Evolutionary conservation across 2,888 invertebrate genomes (phyloP), one percentile per base, ranked within the genome.

Genomic region (Podabrus alpinus): DNA sequence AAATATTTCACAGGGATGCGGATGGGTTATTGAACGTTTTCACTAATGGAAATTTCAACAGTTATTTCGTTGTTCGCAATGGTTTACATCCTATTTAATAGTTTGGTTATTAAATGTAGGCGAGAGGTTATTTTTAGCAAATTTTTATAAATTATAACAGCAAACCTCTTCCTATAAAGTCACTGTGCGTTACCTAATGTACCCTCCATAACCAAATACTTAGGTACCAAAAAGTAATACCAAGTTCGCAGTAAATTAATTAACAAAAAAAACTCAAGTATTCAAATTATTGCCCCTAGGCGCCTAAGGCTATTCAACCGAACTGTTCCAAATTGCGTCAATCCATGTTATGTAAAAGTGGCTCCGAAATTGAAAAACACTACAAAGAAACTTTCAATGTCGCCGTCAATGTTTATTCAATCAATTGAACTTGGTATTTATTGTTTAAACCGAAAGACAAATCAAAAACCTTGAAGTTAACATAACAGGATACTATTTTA

Each of bases 51-150:
- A 29, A 45, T 45, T 45, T 68, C 45, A 17, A 68, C 59, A 25
- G 29, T 68, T 68, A 45, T 68, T 71, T 71, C 24, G 66, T 71
- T 59, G 66, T 61, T 13, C 64, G 19, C 21, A 62, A 70, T 62
- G 62, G 25, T 13, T 66, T 21, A 66, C 66, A 60, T 66, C 66
- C 71, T 71, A 64, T 71, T 59, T 59, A 71, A 21, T 17, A 13
- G 66, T 66, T 71, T 45, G 15, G 17, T 59, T 21, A 19, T 64
- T 21, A 59, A 59, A 66, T 59, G 71, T 71, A 71, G 71, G 71
- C 29, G 71, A 66, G 21, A 70, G 13, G 64, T 70, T 25, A 62
- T 61, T 61, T 70, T 69, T 62, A 62, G 45, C n/a, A 45, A 45
- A 45, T 16, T n/a, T 61, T 60, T 70, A 61, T 10, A 16, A 70